Percentiles rank a stretch among this genome's conserved stretches.
phyloP scores from a whole-genome alignment of 2,113 vertebrate species.

The Ochotona curzoniae region DNA sequence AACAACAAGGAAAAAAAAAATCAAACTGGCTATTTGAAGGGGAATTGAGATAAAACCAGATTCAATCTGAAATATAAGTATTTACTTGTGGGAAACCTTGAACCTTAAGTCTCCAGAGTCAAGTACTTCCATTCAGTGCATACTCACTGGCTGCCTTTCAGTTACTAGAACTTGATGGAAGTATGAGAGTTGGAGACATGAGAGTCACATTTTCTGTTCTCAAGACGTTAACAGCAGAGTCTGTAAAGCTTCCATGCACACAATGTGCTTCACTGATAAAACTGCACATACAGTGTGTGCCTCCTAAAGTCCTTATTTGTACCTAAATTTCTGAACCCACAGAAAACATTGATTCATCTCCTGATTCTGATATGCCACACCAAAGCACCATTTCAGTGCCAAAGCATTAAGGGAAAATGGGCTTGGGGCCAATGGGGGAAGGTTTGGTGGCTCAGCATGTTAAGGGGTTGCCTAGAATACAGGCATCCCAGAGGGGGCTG shows the following conservation, averaged over 20 bases:
- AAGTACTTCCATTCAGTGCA: constrained; percentile 24
- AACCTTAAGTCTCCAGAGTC: constrained; percentile 41
- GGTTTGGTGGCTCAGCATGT: too few species aligned
- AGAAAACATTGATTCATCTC: background rate
- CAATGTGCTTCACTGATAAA: constrained; percentile 18
- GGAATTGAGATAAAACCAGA: background rate
- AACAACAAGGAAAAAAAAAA: too few species aligned
- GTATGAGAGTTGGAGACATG: background rate
- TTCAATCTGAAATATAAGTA: constrained; percentile 9
- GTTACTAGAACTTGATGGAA: constrained; percentile 11
- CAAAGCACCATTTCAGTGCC: background rate
- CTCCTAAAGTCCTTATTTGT: background rate
- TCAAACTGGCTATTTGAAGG: too few species aligned
- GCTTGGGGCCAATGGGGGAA: too few species aligned
- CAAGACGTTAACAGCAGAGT: background rate
- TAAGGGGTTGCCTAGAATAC: too few species aligned
- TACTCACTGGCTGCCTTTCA: constrained; percentile 13
- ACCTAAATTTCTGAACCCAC: background rate
- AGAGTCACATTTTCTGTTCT: constrained; percentile 6
- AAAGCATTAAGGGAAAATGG: background rate
- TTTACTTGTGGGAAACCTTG: constrained; percentile 39
- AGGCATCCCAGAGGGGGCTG: too few species aligned
- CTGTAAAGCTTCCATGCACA: constrained; percentile 7
- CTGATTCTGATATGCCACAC: constrained; percentile 40
- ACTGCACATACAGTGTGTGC: too few species aligned